Evolutionary conservation across 2,113 vertebrate species (phyloP), one percentile per base, ranked within the genome.

Genomic region (Sorex fumeus): DNA sequence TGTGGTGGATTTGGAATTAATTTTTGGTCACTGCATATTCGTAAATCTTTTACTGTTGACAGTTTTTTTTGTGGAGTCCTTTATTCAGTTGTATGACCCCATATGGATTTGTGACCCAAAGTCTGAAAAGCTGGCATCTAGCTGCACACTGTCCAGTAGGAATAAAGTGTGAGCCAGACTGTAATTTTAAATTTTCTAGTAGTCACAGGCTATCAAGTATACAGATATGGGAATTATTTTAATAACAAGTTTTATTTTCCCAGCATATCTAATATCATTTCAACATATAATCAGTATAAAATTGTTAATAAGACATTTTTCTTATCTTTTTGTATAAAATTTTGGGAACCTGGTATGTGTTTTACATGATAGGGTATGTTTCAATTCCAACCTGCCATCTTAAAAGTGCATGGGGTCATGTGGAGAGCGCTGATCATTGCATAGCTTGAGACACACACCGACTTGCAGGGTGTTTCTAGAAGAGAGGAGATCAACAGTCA

Each of bases 221-320:
- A 19, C 72, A 76, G 64, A 88, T 78, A 45, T 8, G 50, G 15
- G 53, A 71, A 81, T 88, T 50, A 74, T 32, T 74, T 81, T 72
- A 47, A 72, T 34, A n/a, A 91, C 25, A 45, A 9, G 53, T 45
- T 93, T n/a, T 85, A 64, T 77, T 85, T 88, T 87, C 6, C 8
- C 11, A 74, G 11, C 12, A 67, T 43, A 87, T 60, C 9, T 34
- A 47, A 88, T 69, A 47, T 60, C 36, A 50, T 50, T 50, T 50
- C 47, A 79, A 83, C 8, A 36, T 64, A 2, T 50, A 74, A 19
- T 69, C 30, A 50, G 28, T 62, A 25, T 69, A 70, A 77, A 86
- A 40, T 71, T 23, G 53, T 64, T 87, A 70, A 84, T 43, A 64
- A 43, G 50, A 28, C 2, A 50, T 45, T 57, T 81, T 3, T 34